A percentile compares a stretch with the other conserved stretches of the same genome.
Conservation (phyloP, 1,140 invertebrate species). For the Macrobrachium rosenbergii region DNA sequence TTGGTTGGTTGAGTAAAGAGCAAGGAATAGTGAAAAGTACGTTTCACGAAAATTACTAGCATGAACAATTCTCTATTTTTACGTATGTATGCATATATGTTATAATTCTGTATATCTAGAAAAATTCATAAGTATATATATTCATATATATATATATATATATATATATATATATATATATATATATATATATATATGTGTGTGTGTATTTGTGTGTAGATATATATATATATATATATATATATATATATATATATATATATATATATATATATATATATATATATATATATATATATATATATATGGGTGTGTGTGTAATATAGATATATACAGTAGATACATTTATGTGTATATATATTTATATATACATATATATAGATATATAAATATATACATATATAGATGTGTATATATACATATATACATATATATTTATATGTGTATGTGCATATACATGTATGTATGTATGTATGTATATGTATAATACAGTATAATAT, state of each 20-base stretch:
- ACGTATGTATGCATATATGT: background rate
- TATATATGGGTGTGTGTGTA: background rate
- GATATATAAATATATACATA: too few species aligned
- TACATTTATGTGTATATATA: background rate
- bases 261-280: background rate
- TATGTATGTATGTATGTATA: too few species aligned
- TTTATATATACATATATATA: constrained; percentile 9
- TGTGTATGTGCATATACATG: background rate
- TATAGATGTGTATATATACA: constrained; percentile 21
- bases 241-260: constrained; percentile 15
- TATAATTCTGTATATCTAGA: background rate
- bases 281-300: constrained; percentile 20
- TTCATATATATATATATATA: too few species aligned
- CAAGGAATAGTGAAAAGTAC: too few species aligned
- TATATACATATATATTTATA: background rate
- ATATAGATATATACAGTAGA: background rate
- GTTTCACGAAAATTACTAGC: too few species aligned
- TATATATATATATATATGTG: background rate
- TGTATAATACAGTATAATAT: too few species aligned
- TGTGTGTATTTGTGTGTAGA: background rate
- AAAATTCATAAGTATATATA: background rate
- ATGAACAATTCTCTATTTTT: background rate
- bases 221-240: constrained; percentile 13
- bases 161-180: constrained; percentile 27
- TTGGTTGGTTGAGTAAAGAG: too few species aligned